Base-by-base conservation (phyloP, 1,140 invertebrate species). In the Trichonephila inaurata region DNA sequence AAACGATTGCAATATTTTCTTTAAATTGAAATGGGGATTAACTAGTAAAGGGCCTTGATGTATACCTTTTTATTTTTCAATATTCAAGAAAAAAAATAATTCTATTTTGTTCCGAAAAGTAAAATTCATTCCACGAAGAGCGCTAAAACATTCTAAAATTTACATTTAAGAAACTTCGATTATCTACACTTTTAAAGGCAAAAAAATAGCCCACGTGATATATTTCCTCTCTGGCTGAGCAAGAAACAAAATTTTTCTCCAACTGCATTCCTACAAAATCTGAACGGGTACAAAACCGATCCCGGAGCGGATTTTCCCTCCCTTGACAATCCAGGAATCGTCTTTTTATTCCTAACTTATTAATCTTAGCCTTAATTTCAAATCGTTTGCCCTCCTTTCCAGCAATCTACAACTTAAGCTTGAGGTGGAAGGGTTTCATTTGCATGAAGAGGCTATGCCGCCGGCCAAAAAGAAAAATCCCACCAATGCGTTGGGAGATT, bases 281-380 rank as follows among this genome's bases (percentile, higher is more conserved):
- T 77, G 16, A 77, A 77, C 24, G 24, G 40, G 40, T 77, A 14
- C 69, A 77, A 77, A 77, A 77, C 40, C 69, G 40, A 77, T 77
- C n/a, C 69, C 24, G 69, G 69, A 77, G 33, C 16, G 69, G 69
- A 77, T 77, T 77, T 77, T 77, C 33, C 28, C 69, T 77, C 69
- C 69, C 69, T 28, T 77, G 69, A 77, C 69, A 77, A 77, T 77
- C 28, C 0, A 40, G 69, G 69, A 77, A 77, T 77, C 69, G 69
- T 77, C 69, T n/a, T 83, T 60, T 83, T 83, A n/a, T 89, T 33
- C 33, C 61, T 18, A 58, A 64, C 83, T 92, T 92, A 92, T 87
- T 92, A 92, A 92, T 92, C 91, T 92, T 40, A 33, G 58, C 91
- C 64, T 92, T 92, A 92, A 92, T 92, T 92, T 92, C 66, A 85